These are phyloP conservation scores for Drosophila subpulchrella DNA, from an alignment of 1,140 invertebrate genomes.

Conservation along the genomic window DNA sequence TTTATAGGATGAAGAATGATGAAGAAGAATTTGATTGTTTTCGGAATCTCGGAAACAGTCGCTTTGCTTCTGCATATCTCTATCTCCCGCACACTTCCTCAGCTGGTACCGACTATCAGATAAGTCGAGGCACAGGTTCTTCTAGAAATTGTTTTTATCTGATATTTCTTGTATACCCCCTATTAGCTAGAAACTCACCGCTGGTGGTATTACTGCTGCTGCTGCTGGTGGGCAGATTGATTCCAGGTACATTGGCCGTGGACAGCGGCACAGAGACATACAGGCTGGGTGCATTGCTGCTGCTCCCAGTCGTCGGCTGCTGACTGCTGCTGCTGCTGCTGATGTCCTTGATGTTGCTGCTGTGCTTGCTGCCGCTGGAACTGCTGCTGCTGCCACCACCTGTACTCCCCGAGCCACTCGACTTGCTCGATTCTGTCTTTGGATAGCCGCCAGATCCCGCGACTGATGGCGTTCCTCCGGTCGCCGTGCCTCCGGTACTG, in stretches of 20 bases:
- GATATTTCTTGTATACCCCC: too few species aligned
- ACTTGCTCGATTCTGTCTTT: constrained; percentile 52
- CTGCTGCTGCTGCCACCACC: constrained; percentile 29
- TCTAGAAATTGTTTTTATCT: too few species aligned
- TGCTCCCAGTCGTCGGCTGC: constrained; percentile 31
- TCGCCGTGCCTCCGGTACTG: constrained; percentile 15
- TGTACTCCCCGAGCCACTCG: constrained; percentile 28
- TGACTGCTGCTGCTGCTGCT: constrained; percentile 18
- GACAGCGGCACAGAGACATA: constrained; percentile 83
- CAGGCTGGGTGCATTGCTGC: constrained; percentile 70
- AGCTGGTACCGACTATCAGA: too few species aligned
- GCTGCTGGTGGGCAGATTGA: constrained; percentile 72
- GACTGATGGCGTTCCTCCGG: constrained; percentile 1
- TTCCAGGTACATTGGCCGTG: constrained; percentile 84
- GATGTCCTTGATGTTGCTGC: constrained; percentile 43
- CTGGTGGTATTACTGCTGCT: constrained; percentile 35
- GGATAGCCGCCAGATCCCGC: constrained; percentile 33
- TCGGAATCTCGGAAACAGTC: too few species aligned
- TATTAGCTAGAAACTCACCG: constrained; percentile 31
- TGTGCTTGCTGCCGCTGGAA: constrained; percentile 45
- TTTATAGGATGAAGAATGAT: too few species aligned
- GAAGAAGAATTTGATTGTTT: too few species aligned
- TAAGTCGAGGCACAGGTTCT: too few species aligned
- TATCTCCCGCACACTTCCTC: too few species aligned
- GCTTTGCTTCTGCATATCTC: too few species aligned